Percentiles rank a stretch among this genome's conserved stretches.
phyloP scores from a whole-genome alignment of 2,797 vertebrate species.

The Crypturellus tataupa region DNA sequence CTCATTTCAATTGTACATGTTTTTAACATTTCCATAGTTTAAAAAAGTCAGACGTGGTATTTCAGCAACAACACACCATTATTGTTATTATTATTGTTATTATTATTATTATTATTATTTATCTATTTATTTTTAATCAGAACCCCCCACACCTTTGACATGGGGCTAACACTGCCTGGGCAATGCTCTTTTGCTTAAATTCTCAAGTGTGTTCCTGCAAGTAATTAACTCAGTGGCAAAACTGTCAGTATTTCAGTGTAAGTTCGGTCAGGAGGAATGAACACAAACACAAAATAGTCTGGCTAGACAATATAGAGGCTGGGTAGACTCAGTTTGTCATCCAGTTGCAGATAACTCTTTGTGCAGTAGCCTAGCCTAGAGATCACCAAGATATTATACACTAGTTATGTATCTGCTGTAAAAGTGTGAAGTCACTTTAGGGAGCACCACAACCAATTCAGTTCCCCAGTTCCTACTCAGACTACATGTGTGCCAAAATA shows the following conservation, averaged over 20 bases:
- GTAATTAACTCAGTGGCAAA: neutral
- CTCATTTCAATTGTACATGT: neutral
- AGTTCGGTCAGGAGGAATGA: neutral
- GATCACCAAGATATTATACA: neutral
- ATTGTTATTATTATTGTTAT: neutral
- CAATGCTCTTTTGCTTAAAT: neutral
- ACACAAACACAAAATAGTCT: neutral
- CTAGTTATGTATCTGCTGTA: neutral
- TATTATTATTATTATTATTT: neutral
- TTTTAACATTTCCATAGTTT: neutral
- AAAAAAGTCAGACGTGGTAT: neutral
- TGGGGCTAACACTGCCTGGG: neutral
- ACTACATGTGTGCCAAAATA: neutral
- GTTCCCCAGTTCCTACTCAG: neutral
- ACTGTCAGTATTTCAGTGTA: neutral
- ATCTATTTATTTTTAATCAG: neutral
- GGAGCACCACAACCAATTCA: neutral
- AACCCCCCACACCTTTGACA: neutral
- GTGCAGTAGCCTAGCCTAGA: neutral
- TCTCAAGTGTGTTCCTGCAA: neutral
- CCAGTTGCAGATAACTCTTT: slow-evolving; percentile 11
- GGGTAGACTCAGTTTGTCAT: slow-evolving; percentile 10
- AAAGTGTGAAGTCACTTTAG: neutral
- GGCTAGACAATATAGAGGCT: neutral
- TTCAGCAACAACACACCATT: neutral